These are phyloP conservation scores for Marcusenius ussheri DNA, from an alignment of 2,113 vertebrate genomes.

Conservation along the genomic window DNA sequence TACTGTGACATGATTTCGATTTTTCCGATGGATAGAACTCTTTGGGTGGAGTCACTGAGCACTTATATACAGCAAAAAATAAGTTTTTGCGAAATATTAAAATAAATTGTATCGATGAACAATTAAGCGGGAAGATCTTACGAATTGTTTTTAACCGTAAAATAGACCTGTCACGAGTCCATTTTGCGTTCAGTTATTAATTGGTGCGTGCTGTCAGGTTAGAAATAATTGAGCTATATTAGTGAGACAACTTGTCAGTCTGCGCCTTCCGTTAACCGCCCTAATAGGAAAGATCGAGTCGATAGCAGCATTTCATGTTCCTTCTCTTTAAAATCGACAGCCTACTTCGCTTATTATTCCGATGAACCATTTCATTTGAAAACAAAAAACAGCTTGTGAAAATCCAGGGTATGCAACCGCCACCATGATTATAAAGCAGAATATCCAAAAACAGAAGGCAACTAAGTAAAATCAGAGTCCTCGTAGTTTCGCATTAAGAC, in stretches of 20 bases:
- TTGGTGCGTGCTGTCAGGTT: constrained; percentile 57
- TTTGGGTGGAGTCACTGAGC: background rate
- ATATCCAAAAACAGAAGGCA: background rate
- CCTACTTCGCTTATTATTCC: constrained; percentile 50
- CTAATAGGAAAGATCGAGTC: constrained; percentile 52
- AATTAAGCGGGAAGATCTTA: constrained; percentile 9
- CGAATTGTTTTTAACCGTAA: constrained; percentile 27
- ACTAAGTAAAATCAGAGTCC: background rate
- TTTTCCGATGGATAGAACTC: background rate
- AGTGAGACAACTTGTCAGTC: constrained; percentile 58
- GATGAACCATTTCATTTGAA: constrained; percentile 51
- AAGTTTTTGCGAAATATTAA: background rate
- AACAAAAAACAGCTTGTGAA: constrained; percentile 47
- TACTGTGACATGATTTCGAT: background rate
- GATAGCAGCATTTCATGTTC: constrained; percentile 41
- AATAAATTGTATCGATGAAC: background rate
- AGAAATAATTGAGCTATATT: constrained; percentile 62
- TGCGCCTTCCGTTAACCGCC: constrained; percentile 57
- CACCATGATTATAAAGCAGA: constrained; percentile 6
- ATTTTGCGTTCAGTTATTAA: constrained; percentile 49
- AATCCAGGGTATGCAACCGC: constrained; percentile 36
- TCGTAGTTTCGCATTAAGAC: background rate
- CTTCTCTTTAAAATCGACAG: constrained; percentile 39
- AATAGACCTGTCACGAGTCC: constrained; percentile 47
- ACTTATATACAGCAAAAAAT: background rate